Conservation (phyloP, 2,797 vertebrate species). For the Anniella stebbinsi region DNA sequence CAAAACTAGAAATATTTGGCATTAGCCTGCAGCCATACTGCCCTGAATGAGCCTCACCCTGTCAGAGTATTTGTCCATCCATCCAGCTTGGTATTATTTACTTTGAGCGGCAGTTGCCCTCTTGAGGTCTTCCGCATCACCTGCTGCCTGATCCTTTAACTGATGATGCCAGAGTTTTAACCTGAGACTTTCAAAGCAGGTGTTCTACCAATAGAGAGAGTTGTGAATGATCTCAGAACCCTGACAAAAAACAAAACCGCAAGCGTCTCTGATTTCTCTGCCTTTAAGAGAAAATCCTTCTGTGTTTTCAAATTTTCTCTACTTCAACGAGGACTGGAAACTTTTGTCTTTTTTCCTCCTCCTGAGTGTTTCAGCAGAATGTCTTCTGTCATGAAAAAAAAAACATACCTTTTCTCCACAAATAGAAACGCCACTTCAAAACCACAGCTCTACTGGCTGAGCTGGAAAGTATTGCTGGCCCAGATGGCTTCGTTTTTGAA, state of each 20-base stretch:
- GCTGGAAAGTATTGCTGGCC: conserved; percentile 67
- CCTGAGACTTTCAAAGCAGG: not conserved
- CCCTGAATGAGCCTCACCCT: not conserved
- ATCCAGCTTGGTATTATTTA: not conserved
- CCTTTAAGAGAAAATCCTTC: not conserved
- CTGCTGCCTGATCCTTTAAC: no score
- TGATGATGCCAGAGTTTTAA: not conserved
- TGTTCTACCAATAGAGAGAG: not conserved
- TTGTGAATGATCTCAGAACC: not conserved
- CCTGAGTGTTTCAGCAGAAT: rapidly evolving
- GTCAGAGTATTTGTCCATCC: not conserved
- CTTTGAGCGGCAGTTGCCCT: not conserved
- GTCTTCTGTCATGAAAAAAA: conserved; percentile 16
- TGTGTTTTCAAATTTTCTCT: not conserved
- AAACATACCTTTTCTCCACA: conserved; percentile 47
- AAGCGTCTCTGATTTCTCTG: not conserved
- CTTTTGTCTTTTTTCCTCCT: not conserved
- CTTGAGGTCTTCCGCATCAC: not conserved
- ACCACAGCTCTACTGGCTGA: conserved; percentile 56
- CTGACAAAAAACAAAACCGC: not conserved
- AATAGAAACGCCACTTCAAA: conserved; percentile 15
- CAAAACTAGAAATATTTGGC: not conserved
- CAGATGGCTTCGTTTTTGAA: conserved; percentile 67
- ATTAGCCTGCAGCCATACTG: not conserved
- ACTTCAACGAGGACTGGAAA: not conserved